Conservation (phyloP, 2,888 invertebrate species). For the Pyrrhosoma nymphula region DNA sequence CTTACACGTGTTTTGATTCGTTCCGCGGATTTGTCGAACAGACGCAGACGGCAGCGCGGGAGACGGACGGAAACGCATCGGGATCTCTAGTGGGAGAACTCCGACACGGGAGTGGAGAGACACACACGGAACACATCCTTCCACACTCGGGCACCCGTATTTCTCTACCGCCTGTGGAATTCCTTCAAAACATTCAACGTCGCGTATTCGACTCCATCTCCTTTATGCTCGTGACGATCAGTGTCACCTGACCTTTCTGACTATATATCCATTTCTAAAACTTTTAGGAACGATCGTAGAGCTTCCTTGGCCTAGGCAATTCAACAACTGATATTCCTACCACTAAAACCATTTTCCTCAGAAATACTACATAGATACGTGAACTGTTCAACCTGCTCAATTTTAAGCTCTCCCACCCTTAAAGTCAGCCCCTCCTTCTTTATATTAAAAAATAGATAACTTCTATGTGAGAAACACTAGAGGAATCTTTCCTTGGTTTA, state of each 20-base stretch:
- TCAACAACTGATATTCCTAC: too few relatives aligned
- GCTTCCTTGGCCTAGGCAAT: too few relatives aligned
- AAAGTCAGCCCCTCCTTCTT: too few relatives aligned
- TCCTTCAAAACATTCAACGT: not conserved
- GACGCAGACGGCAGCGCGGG: not conserved
- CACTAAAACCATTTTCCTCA: too few relatives aligned
- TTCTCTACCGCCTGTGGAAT: not conserved
- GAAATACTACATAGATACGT: too few relatives aligned
- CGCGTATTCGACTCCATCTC: not conserved
- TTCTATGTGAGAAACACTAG: too few relatives aligned
- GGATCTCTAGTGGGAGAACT: not conserved
- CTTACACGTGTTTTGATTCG: slow-evolving; percentile 54
- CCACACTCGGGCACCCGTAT: not conserved
- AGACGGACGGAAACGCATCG: not conserved
- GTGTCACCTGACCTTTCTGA: not conserved
- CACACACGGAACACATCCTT: not conserved
- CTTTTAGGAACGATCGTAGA: too few relatives aligned
- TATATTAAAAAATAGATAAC: too few relatives aligned
- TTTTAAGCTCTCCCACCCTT: too few relatives aligned
- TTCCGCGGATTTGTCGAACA: slow-evolving; percentile 31
- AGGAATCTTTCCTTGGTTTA: too few relatives aligned
- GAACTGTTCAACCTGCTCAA: too few relatives aligned
- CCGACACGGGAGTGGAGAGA: not conserved
- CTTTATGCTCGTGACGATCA: not conserved
- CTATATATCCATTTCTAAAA: too few relatives aligned